These are phyloP conservation scores for Phthorimaea operculella DNA, from an alignment of 1,140 invertebrate species.

Conservation along the genomic window DNA sequence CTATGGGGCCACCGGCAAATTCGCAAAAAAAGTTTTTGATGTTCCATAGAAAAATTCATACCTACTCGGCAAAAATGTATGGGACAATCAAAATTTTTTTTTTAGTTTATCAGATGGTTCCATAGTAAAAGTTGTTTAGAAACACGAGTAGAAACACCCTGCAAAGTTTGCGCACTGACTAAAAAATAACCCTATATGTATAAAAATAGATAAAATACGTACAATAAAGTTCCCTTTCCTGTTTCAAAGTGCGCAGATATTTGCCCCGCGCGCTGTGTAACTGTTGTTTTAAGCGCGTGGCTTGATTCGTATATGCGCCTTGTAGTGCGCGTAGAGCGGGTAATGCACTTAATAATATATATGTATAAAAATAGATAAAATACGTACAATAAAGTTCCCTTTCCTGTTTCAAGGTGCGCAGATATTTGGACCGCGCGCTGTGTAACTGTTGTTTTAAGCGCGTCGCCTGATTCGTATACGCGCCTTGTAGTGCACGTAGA, in stretches of 20 bases:
- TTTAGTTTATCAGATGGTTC: too few species aligned
- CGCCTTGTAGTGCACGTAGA: conserved; percentile 79
- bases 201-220: conserved; percentile 46
- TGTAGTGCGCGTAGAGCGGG: conserved; percentile 84
- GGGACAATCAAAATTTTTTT: too few species aligned
- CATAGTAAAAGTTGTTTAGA: too few species aligned
- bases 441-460: conserved; percentile 78
- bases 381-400: conserved; percentile 83
- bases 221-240: conserved; percentile 86
- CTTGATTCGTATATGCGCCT: conserved; percentile 86
- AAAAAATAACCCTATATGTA: too few species aligned
- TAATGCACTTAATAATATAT: conserved; percentile 78
- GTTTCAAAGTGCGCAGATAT: conserved; percentile 79
- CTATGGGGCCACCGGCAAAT: too few species aligned
- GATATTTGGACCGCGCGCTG: conserved; percentile 79
- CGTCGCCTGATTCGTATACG: conserved; percentile 87
- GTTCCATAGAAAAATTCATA: too few species aligned
- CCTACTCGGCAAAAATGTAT: too few species aligned
- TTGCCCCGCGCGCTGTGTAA: conserved; percentile 78
- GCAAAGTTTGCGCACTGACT: too few species aligned
- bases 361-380: not conserved
- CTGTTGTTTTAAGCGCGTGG: conserved; percentile 77
- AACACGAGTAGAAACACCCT: too few species aligned
- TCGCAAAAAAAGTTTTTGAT: too few species aligned
- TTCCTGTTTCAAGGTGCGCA: conserved; percentile 79